Evolutionary conservation across 2,888 invertebrate genomes (phyloP).

Genomic region (Catocala nupta): DNA sequence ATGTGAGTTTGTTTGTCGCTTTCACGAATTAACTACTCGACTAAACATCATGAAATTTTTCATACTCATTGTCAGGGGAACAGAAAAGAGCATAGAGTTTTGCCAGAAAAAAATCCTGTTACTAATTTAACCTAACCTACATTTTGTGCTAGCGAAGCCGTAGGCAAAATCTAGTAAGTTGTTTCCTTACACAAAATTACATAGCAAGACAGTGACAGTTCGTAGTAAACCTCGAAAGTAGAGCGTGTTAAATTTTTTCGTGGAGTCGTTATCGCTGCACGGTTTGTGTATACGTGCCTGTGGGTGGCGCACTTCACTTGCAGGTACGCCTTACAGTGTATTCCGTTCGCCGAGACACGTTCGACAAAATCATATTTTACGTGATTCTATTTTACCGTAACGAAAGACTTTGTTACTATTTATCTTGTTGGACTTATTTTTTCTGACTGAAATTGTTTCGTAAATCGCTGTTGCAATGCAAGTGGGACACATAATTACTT

Average conservation of each 20-base stretch:
- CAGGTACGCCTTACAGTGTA: slow-evolving; percentile 59
- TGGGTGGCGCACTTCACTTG: slow-evolving; percentile 58
- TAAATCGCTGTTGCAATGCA: slow-evolving; percentile 1
- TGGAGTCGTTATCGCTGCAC: slow-evolving; percentile 46
- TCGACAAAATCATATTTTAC: slow-evolving; percentile 83
- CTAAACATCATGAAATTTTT: too few species aligned
- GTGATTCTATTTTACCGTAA: slow-evolving; percentile 75
- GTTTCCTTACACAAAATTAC: too few species aligned
- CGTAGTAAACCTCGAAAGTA: too few species aligned
- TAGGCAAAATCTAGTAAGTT: too few species aligned
- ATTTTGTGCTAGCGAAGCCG: too few species aligned
- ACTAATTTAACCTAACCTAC: too few species aligned
- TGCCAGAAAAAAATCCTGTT: too few species aligned
- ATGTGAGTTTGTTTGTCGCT: too few species aligned
- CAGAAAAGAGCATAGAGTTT: too few species aligned
- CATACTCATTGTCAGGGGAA: too few species aligned
- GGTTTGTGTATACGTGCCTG: slow-evolving; percentile 59
- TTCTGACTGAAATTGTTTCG: slow-evolving; percentile 20
- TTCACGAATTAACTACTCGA: too few species aligned
- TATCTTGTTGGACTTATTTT: slow-evolving; percentile 31
- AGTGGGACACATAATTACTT: not conserved
- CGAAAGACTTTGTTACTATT: slow-evolving; percentile 42
- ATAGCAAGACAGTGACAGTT: too few species aligned
- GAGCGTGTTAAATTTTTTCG: slow-evolving; percentile 1
- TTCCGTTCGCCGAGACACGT: slow-evolving; percentile 66